Conservation (phyloP, 2,113 vertebrate species). For the Larimichthys crocea region DNA sequence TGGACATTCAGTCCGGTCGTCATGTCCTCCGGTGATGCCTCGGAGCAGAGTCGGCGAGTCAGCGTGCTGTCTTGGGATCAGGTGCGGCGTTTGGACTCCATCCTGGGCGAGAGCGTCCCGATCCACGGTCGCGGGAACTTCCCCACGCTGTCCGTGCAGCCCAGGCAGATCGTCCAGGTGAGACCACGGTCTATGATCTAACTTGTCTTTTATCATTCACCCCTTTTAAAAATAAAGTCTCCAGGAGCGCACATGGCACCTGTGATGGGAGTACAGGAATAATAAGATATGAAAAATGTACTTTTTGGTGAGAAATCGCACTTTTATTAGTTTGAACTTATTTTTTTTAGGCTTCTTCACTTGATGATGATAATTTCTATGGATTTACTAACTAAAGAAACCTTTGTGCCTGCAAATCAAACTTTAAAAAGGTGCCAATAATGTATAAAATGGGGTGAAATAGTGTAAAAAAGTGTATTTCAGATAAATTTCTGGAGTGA, state of each 20-base stretch:
- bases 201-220: not conserved
- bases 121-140: conserved; percentile 97
- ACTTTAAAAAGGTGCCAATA: not conserved
- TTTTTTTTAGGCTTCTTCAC: not conserved
- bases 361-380: not conserved
- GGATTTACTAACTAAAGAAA: not conserved
- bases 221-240: not conserved
- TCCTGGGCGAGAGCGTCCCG: conserved; percentile 92
- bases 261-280: not conserved
- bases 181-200: conserved; percentile 39
- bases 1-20: conserved; percentile 50
- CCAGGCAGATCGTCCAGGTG: conserved; percentile 92
- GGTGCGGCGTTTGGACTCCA: conserved; percentile 92
- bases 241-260: not conserved
- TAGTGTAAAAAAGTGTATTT: not conserved
- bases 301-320: not conserved
- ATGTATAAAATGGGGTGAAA: not conserved
- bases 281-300: too few relatives aligned
- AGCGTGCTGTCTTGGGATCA: conserved; percentile 92
- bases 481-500: not conserved
- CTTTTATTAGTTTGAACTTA: not conserved
- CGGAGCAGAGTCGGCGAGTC: conserved; percentile 85
- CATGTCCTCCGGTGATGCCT: conserved; percentile 79
- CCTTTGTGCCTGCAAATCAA: not conserved
- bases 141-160: conserved; percentile 93